phyloP scores from a whole-genome alignment of 2,888 invertebrate genomes.

The Pseudococcus jackbeardsleyi region DNA sequence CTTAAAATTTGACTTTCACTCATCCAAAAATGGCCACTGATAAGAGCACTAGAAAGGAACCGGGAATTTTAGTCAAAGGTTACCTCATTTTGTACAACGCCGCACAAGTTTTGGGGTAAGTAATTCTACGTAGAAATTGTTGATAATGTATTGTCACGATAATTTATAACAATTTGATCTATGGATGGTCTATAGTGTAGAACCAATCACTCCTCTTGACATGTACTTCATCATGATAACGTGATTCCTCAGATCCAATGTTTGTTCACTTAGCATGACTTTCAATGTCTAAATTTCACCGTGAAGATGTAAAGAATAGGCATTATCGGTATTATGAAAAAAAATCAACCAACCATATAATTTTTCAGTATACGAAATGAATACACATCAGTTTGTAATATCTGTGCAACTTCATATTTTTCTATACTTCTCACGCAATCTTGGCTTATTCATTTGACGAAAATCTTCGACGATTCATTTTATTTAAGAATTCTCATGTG shows the following conservation, averaged over 20 bases:
- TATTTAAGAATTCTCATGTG: background rate
- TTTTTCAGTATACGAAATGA: background rate
- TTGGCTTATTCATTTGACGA: background rate
- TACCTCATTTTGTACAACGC: constrained; percentile 73
- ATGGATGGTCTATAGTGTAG: background rate
- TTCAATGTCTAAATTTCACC: background rate
- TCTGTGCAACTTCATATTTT: background rate
- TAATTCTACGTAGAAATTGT: constrained; percentile 65
- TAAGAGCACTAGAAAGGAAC: constrained; percentile 63
- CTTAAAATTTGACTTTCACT: background rate
- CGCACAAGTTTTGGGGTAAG: constrained; percentile 81
- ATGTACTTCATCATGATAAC: background rate
- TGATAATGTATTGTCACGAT: background rate
- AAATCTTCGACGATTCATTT: background rate
- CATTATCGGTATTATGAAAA: background rate
- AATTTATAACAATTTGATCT: background rate
- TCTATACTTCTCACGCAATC: background rate
- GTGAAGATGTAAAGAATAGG: background rate
- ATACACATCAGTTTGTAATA: background rate
- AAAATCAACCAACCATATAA: background rate
- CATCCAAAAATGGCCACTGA: constrained; percentile 59
- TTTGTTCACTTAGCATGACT: background rate
- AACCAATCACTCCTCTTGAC: background rate
- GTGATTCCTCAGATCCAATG: background rate
- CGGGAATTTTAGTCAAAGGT: constrained; percentile 60